Evolutionary conservation across 2,888 invertebrate genomes (phyloP).

Genomic region (Notodonta ziczac): DNA sequence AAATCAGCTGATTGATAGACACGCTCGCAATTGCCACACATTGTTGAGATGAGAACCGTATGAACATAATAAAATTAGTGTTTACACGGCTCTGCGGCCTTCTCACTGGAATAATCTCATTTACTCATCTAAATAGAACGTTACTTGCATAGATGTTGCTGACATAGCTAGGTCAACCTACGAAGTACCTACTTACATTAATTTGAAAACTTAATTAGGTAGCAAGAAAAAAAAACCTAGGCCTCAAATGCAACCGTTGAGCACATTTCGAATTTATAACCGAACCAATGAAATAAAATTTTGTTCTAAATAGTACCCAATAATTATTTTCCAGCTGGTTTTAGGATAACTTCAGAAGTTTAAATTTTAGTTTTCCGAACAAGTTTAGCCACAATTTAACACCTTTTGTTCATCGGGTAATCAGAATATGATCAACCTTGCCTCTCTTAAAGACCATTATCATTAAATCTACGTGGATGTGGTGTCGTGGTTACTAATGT

Average conservation of each 20-base stretch:
- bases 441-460: slow-evolving; percentile 16
- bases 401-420: slow-evolving; percentile 1
- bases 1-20: no score
- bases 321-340: no score
- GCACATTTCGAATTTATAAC: no score
- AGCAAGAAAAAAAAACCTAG: no score
- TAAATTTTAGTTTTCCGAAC: no score
- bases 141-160: slow-evolving; percentile 10
- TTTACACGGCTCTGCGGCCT: slow-evolving; percentile 56
- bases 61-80: slow-evolving; percentile 49
- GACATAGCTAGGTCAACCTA: no score
- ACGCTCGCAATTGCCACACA: slow-evolving; percentile 27
- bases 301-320: no score
- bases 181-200: no score
- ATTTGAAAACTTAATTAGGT: no score
- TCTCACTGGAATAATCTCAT: slow-evolving; percentile 44
- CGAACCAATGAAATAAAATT: no score
- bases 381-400: background rate
- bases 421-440: slow-evolving; percentile 5
- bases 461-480: slow-evolving; percentile 19
- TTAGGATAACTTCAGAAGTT: no score
- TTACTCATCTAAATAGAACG: slow-evolving; percentile 34
- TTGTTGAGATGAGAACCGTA: slow-evolving; percentile 35
- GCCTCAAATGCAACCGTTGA: no score
- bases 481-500: slow-evolving; percentile 26